Evolutionary conservation across 1,140 invertebrate species (phyloP).

Genomic region (Helicoverpa armigera): DNA sequence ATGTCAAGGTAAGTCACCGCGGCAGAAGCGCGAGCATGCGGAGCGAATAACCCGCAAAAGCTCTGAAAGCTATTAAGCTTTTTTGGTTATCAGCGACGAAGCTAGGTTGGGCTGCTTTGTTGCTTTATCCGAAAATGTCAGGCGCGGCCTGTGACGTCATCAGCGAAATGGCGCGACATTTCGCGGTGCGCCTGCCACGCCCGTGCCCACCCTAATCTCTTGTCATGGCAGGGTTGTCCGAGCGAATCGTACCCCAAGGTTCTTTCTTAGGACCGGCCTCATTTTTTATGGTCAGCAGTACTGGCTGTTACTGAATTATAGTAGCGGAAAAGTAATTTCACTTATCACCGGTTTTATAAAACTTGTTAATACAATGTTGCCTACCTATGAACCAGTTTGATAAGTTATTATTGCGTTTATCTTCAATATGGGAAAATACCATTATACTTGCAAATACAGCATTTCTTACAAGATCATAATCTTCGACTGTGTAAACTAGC

Average conservation of each 20-base stretch:
- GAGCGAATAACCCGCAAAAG: constrained; percentile 75
- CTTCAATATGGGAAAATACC: background rate
- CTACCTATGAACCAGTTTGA: background rate
- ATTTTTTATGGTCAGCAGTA: constrained; percentile 65
- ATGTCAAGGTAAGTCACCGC: constrained; percentile 76
- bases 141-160: constrained; percentile 82
- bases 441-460: background rate
- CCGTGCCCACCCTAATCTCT: constrained; percentile 80
- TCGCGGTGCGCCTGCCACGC: constrained; percentile 74
- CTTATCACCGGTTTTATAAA: constrained; percentile 5
- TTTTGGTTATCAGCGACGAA: constrained; percentile 75
- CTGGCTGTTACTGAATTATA: constrained; percentile 48
- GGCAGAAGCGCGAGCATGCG: constrained; percentile 64
- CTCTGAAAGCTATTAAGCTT: constrained; percentile 75
- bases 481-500: background rate
- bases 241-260: constrained; percentile 66
- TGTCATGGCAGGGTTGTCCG: constrained; percentile 74
- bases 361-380: background rate
- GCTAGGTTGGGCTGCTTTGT: constrained; percentile 81
- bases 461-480: background rate
- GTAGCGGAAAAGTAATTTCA: constrained; percentile 9
- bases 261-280: constrained; percentile 64
- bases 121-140: constrained; percentile 80
- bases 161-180: constrained; percentile 81
- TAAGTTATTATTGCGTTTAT: background rate